Base-by-base conservation (phyloP, 2,888 invertebrate genomes). In the Pachydiplax longipennis region DNA sequence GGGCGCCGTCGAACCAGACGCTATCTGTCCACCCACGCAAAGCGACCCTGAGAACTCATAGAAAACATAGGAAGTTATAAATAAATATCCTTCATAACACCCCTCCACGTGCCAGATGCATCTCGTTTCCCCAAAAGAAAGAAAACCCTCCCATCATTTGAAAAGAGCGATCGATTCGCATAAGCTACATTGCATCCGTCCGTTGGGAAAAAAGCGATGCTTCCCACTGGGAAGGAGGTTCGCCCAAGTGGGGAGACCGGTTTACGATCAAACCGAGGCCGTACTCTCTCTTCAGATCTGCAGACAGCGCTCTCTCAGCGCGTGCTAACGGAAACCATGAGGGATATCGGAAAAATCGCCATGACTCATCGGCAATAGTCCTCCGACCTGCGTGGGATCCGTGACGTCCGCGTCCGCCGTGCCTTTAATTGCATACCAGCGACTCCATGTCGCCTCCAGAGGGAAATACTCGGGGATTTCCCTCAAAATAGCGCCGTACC, bases 241-340 rank as follows among this genome's bases (percentile, higher is more conserved):
- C 18, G 37, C 22, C 37, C 1, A 37, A 87, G 87, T 65, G 61
- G 87, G 87, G 37, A 61, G 87, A 87, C 87, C 87, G 87, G 87
- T 87, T 87, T 87, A 87, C 37, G 87, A 87, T 61, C 87, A 37
- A 37, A 37, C 61, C 87, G 65, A 65, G 87, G 87, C 87, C 87
- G 61, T 58, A 58, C n/a, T 35, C n/a, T 58, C 31, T 4, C 65
- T 35, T 1, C 10, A 13, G 18, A 25, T 35, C 58, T 31, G 35
- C 48, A 40, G 83, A 83, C 53, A 35, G 15, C 83, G 31, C 53
- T 58, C 83, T 53, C 87, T 15, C 35, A 58, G 53, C 22, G 37
- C 31, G 35, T 35, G 58, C 83, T 58, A 83, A 53, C 31, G 58
- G 65, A 87, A 87, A 87, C 61, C 87, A 31, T 35, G 18, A 53